Percentiles rank a stretch among this genome's conserved stretches.
Evolutionary conservation across 23 tunicate genomes (phyloP).

Genomic region (Ascidia mentula): DNA sequence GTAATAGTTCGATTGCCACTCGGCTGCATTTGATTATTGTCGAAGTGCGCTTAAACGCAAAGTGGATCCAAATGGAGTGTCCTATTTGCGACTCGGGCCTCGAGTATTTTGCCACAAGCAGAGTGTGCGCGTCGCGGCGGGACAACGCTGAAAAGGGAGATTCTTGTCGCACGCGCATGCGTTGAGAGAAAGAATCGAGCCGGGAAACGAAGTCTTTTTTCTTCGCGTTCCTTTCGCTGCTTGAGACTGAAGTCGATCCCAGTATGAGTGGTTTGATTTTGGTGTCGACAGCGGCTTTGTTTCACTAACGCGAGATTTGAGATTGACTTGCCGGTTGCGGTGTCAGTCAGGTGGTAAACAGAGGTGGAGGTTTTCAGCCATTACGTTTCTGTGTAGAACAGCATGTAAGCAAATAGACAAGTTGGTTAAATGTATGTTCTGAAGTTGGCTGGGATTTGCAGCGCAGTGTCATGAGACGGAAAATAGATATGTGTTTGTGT

Average conservation of each 20-base stretch:
- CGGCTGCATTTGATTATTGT: neutral
- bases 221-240: slow-evolving; percentile 3
- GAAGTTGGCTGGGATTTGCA: no score
- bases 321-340: neutral
- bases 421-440: no score
- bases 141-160: neutral
- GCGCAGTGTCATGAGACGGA: no score
- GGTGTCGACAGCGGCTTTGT: slow-evolving; percentile 5
- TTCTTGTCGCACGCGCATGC: neutral
- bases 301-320: neutral
- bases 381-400: neutral
- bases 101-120: slow-evolving; percentile 2
- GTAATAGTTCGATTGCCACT: neutral
- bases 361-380: neutral
- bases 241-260: slow-evolving; percentile 9
- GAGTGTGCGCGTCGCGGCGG: neutral
- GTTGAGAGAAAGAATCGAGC: slow-evolving; percentile 6
- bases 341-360: neutral
- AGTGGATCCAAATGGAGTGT: slow-evolving; percentile 9
- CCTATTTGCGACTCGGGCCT: slow-evolving; percentile 5
- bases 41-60: neutral
- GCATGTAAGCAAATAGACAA: neutral
- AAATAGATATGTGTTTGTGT: no score
- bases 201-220: neutral
- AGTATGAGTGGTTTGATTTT: slow-evolving; percentile 1